These are phyloP conservation scores for Leptodactylus fuscus DNA, from an alignment of 2,113 vertebrate species.

Conservation along the genomic window DNA sequence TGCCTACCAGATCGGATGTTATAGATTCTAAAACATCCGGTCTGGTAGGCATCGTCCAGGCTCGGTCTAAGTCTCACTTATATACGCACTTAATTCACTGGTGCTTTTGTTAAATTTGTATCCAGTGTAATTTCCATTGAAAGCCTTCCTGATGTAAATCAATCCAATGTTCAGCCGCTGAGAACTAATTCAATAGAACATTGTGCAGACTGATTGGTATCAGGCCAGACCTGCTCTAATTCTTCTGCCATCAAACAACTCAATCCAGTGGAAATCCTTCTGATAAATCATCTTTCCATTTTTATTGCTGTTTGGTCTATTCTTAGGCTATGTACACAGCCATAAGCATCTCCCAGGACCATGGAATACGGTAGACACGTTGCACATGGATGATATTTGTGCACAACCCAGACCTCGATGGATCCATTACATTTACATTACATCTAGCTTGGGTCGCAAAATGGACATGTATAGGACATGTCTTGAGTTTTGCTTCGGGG, in stretches of 20 bases:
- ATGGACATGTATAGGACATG: no score
- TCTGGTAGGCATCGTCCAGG: neutral
- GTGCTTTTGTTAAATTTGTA: neutral
- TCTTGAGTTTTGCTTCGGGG: no score
- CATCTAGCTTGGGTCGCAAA: no score
- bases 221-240: neutral
- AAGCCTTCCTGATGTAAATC: neutral
- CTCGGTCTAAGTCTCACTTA: neutral
- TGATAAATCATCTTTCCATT: neutral
- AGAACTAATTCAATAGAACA: neutral
- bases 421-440: no score
- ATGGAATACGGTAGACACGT: no score
- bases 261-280: neutral
- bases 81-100: neutral
- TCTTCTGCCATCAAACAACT: neutral
- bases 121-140: neutral
- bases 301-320: neutral
- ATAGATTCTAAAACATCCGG: no score
- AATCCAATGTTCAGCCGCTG: neutral
- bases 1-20: no score
- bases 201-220: neutral
- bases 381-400: no score
- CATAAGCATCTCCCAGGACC: no score
- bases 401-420: no score
- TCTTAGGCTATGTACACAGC: no score